These are phyloP conservation scores for Eristalinus sepulchralis DNA, from an alignment of 2,888 invertebrate species.

Conservation along the genomic window DNA sequence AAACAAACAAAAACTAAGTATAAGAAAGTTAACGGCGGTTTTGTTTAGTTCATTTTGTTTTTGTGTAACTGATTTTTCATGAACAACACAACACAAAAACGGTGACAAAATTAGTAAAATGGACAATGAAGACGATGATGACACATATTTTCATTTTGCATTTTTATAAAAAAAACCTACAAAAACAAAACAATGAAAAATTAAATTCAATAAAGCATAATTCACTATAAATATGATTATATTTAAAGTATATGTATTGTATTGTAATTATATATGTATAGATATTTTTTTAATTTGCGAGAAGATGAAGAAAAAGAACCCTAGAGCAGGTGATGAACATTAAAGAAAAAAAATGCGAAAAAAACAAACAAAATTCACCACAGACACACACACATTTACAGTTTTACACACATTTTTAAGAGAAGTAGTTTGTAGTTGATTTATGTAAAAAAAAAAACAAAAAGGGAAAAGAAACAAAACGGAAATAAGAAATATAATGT, in stretches of 20 bases:
- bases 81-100: constrained; percentile 19
- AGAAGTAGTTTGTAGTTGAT: background rate
- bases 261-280: constrained; percentile 65
- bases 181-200: constrained; percentile 6
- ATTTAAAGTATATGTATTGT: constrained; percentile 57
- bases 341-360: background rate
- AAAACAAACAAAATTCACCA: background rate
- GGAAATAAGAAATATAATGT: background rate
- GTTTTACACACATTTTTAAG: background rate
- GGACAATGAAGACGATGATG: background rate
- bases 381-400: background rate
- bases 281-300: constrained; percentile 66
- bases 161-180: constrained; percentile 32
- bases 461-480: background rate
- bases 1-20: background rate
- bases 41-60: background rate
- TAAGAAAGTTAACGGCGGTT: background rate
- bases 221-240: constrained; percentile 60
- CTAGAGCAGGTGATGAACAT: background rate
- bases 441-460: background rate
- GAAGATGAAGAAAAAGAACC: constrained; percentile 11
- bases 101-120: constrained; percentile 2
- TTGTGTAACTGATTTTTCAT: background rate
- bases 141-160: constrained; percentile 22
- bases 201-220: constrained; percentile 33